Conservation (phyloP, 1,140 invertebrate genomes). For the Drosophila varians region DNA sequence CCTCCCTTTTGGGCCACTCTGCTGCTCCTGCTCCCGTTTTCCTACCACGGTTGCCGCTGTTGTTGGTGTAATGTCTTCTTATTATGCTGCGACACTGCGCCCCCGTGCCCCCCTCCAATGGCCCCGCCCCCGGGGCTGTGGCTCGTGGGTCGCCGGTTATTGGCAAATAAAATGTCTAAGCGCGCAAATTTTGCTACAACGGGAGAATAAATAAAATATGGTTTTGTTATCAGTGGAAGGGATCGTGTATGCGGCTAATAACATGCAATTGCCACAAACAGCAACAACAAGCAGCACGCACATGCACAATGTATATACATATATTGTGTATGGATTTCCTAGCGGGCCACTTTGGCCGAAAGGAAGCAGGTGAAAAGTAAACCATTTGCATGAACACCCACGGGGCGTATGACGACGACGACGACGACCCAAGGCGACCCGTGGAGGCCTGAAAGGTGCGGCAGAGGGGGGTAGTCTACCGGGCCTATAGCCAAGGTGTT, state of each 20-base stretch:
- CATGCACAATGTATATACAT: not conserved
- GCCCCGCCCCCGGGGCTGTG: not conserved
- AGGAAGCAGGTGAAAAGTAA: constrained; percentile 78
- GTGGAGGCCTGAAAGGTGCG: constrained; percentile 24
- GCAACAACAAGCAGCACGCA: constrained; percentile 48
- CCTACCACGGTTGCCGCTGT: constrained; percentile 40
- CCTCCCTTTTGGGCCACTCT: not conserved
- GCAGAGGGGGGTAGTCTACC: no score
- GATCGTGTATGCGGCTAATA: constrained; percentile 78
- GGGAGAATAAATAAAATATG: constrained; percentile 69
- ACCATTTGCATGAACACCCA: constrained; percentile 78
- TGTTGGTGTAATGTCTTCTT: constrained; percentile 78
- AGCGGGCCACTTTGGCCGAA: constrained; percentile 38
- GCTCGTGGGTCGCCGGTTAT: constrained; percentile 62
- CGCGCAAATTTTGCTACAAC: constrained; percentile 63
- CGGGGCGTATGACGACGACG: constrained; percentile 48
- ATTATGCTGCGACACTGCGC: constrained; percentile 78
- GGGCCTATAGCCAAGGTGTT: constrained; percentile 60
- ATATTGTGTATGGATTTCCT: constrained; percentile 22
- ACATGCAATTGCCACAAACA: constrained; percentile 75
- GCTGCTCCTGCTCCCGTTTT: constrained; percentile 41
- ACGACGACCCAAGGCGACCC: constrained; percentile 41
- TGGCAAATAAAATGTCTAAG: constrained; percentile 79
- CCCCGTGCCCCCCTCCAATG: not conserved
- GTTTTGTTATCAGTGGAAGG: constrained; percentile 74